Percentiles rank a stretch among this genome's conserved stretches.
These are phyloP conservation scores for Dryobates pubescens DNA, from an alignment of 2,797 vertebrate genomes.

Conservation along the genomic window DNA sequence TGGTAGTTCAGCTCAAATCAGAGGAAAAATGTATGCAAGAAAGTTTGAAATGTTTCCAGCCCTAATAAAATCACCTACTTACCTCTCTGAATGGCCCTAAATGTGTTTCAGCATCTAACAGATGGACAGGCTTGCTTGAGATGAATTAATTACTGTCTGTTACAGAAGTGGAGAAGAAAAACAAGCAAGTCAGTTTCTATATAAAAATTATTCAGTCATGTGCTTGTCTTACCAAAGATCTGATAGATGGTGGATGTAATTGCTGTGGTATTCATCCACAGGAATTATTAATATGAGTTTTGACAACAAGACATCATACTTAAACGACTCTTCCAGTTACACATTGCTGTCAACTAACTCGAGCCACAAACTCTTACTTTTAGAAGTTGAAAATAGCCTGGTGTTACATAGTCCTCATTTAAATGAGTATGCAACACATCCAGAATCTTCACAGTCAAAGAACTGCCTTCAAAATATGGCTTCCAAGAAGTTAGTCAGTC, in stretches of 20 bases:
- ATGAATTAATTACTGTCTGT: constrained; percentile 67
- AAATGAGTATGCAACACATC: neutral
- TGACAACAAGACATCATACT: constrained; percentile 41
- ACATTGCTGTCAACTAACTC: constrained; percentile 19
- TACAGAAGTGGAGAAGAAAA: constrained; percentile 36
- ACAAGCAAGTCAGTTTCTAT: constrained; percentile 42
- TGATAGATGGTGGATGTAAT: constrained; percentile 36
- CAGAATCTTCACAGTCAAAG: neutral
- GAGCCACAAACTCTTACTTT: neutral
- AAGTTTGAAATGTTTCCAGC: constrained; percentile 34
- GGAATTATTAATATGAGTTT: constrained; percentile 32
- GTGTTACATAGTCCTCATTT: neutral
- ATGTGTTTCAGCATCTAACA: constrained; percentile 44
- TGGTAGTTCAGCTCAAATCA: constrained; percentile 1
- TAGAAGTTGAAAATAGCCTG: constrained; percentile 9
- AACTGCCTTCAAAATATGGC: neutral
- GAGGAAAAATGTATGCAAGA: neutral
- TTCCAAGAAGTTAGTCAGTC: neutral
- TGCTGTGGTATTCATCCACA: constrained; percentile 34
- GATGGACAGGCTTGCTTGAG: constrained; percentile 51
- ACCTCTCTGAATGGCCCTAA: constrained; percentile 41
- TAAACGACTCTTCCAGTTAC: constrained; percentile 36
- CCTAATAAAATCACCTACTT: constrained; percentile 55
- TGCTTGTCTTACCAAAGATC: constrained; percentile 42
- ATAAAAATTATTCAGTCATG: constrained; percentile 50